phyloP scores from a whole-genome alignment of 1,140 invertebrate species.

The Drosophila elegans region DNA sequence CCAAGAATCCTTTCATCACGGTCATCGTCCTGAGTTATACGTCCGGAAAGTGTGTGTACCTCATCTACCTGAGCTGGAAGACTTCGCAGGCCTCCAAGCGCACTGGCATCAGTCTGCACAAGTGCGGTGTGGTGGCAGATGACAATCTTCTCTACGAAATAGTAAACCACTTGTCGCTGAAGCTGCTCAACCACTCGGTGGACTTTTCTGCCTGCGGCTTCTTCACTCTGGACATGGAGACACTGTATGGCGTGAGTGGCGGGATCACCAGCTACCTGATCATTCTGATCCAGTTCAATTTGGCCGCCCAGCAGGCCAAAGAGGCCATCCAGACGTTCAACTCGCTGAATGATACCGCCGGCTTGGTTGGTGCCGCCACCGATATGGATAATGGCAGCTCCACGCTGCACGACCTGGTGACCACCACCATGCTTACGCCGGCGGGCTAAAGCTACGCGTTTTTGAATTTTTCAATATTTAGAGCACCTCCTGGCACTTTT shows the following conservation, averaged over 20 bases:
- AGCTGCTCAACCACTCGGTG: conserved; percentile 81
- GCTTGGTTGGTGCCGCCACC: conserved; percentile 59
- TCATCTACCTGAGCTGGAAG: conserved; percentile 84
- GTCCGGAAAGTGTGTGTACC: conserved; percentile 80
- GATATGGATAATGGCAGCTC: conserved; percentile 58
- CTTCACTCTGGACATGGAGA: conserved; percentile 84
- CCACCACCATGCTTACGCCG: conserved; percentile 64
- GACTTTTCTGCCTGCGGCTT: conserved; percentile 84
- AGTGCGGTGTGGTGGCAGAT: conserved; percentile 80
- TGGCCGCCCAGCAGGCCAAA: conserved; percentile 82
- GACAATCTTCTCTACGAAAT: conserved; percentile 83
- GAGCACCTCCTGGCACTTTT: conserved; percentile 52
- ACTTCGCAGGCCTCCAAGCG: conserved; percentile 81
- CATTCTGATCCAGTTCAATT: conserved; percentile 84
- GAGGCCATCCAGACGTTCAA: conserved; percentile 72
- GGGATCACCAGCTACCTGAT: conserved; percentile 84
- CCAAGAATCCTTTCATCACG: conserved; percentile 77
- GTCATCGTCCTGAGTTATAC: conserved; percentile 74
- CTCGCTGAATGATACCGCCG: conserved; percentile 67
- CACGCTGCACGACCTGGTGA: conserved; percentile 42
- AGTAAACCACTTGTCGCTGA: conserved; percentile 83
- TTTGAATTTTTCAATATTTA: not conserved
- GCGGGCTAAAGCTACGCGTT: conserved; percentile 19
- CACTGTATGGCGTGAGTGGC: conserved; percentile 81
- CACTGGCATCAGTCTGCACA: conserved; percentile 81